Conservation (phyloP, 2,797 vertebrate genomes). For the Rhinatrema bivittatum region DNA sequence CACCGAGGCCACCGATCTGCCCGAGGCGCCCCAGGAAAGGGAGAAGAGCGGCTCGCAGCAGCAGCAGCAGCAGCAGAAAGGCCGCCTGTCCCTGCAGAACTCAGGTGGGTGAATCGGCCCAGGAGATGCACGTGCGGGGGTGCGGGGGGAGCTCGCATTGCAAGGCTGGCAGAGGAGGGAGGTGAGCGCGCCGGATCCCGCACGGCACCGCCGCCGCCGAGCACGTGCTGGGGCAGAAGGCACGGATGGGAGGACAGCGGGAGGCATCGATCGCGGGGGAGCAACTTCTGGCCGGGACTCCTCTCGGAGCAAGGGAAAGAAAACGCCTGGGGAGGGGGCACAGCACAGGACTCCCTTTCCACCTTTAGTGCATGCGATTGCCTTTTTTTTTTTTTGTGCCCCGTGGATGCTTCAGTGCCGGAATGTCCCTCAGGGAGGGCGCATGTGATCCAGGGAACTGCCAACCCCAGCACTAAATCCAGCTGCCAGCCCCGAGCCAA, state of each 20-base stretch:
- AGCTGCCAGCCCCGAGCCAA: too few relatives aligned
- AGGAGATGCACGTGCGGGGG: too few relatives aligned
- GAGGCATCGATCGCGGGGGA: too few relatives aligned
- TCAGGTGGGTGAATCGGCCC: conserved; percentile 78
- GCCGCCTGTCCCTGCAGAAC: conserved; percentile 89
- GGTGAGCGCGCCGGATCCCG: not conserved
- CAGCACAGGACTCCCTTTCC: conserved; percentile 5
- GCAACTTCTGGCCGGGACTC: conserved; percentile 26
- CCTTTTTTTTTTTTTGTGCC: too few relatives aligned
- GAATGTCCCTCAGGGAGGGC: conserved; percentile 53
- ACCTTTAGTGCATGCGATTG: not conserved
- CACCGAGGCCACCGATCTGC: conserved; percentile 75
- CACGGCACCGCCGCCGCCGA: not conserved
- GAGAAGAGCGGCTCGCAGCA: conserved; percentile 62
- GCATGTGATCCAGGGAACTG: conserved; percentile 54
- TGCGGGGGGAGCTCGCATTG: too few relatives aligned
- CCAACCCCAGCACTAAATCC: too few relatives aligned
- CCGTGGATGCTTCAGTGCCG: conserved; percentile 36
- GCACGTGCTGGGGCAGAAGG: too few relatives aligned
- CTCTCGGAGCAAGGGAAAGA: conserved; percentile 22
- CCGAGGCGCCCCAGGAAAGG: conserved; percentile 71
- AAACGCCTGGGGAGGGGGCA: conserved; percentile 19
- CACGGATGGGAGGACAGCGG: too few relatives aligned
- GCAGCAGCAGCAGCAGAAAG: conserved; percentile 85
- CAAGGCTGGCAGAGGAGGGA: not conserved